phyloP scores from a whole-genome alignment of 2,888 invertebrate genomes.

The Litoditis marina region DNA sequence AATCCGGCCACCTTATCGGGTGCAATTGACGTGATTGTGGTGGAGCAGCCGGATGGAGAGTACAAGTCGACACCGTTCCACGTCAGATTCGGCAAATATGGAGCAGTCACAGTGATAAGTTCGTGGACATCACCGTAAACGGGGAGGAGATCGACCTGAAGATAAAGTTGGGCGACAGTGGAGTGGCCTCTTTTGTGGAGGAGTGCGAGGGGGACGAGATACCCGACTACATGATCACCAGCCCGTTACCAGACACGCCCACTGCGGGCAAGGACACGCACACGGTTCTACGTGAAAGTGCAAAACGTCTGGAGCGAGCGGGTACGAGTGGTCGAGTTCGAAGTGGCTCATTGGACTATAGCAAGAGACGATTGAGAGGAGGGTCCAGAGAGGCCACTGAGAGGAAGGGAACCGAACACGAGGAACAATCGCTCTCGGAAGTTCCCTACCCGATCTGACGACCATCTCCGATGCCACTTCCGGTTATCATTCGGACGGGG shows the following conservation, averaged over 20 bases:
- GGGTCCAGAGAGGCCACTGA: too few species aligned
- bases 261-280: too few species aligned
- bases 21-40: conserved; percentile 97
- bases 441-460: too few species aligned
- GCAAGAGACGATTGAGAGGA: background rate
- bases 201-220: conserved; percentile 63
- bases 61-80: conserved; percentile 96
- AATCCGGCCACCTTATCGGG: conserved; percentile 88
- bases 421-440: background rate
- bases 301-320: conserved; percentile 37
- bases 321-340: too few species aligned
- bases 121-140: conserved; percentile 98
- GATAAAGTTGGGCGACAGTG: conserved; percentile 97
- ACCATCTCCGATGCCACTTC: too few species aligned
- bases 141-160: conserved; percentile 71
- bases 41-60: conserved; percentile 90
- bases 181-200: conserved; percentile 97
- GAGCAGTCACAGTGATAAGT: conserved; percentile 87
- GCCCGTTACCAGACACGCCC: conserved; percentile 94
- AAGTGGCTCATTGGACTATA: background rate
- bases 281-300: conserved; percentile 39
- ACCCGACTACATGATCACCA: conserved; percentile 88
- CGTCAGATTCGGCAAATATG: conserved; percentile 96
- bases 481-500: too few species aligned
- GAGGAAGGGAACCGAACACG: background rate